Conservation (phyloP, 1,140 invertebrate genomes). For the Drosophila melanica region DNA sequence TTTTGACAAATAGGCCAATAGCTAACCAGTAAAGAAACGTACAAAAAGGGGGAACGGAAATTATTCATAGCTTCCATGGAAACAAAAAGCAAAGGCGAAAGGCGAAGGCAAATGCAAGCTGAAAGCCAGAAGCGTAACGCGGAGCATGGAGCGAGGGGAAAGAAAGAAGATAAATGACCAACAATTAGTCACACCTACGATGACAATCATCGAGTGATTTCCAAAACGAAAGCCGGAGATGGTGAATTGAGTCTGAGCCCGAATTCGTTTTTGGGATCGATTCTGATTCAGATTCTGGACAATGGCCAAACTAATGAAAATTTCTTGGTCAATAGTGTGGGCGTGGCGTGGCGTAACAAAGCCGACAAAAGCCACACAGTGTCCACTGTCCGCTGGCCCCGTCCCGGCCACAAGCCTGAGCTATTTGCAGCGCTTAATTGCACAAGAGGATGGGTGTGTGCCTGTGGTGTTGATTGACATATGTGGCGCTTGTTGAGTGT, state of each 20-base stretch:
- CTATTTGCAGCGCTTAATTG: conserved; percentile 57
- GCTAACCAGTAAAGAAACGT: not conserved
- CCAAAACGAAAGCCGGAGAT: conserved; percentile 37
- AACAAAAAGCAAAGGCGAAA: conserved; percentile 42
- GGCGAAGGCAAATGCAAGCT: conserved; percentile 26
- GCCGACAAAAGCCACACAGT: not conserved
- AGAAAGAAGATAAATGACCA: conserved; percentile 78
- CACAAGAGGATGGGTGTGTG: conserved; percentile 13
- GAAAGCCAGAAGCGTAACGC: conserved; percentile 17
- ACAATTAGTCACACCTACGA: conserved; percentile 83
- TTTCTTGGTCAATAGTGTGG: conserved; percentile 37
- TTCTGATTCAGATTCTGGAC: conserved; percentile 46
- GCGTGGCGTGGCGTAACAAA: conserved; percentile 18
- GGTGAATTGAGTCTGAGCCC: not conserved
- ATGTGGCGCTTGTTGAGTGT: conserved; percentile 20
- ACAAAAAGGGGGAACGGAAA: conserved; percentile 59
- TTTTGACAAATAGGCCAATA: conserved; percentile 31
- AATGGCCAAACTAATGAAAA: conserved; percentile 73
- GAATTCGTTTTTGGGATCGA: conserved; percentile 6
- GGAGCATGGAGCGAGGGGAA: conserved; percentile 27
- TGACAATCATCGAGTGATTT: conserved; percentile 79
- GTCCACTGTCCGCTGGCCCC: not conserved
- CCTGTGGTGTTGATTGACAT: conserved; percentile 35
- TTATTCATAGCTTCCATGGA: conserved; percentile 76
- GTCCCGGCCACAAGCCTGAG: not conserved